Evolutionary conservation across 1,140 invertebrate species (phyloP), one percentile per base, ranked within the genome.

Genomic region (Carposina sasakii): DNA sequence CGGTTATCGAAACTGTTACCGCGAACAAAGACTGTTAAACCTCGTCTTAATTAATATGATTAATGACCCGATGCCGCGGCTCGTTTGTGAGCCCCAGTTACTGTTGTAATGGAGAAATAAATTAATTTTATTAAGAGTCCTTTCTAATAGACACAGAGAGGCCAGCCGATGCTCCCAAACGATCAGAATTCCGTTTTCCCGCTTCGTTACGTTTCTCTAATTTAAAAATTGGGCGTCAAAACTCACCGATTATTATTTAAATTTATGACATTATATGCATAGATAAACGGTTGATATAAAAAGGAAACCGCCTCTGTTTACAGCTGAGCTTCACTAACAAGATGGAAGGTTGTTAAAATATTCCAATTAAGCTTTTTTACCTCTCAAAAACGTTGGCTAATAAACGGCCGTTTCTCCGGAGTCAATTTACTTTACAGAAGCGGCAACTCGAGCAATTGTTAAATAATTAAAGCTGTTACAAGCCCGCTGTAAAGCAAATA

Each of bases 41-140:
- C 67, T 76, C 72, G 69, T 83, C 79, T 81, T 83, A 83, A 84
- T 84, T 84, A 81, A 76, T 76, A 79, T 83, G 79, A 83, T 83
- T 79, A 76, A 83, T 83, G 77, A 72, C 62, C 51, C 64, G 58
- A 55, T 52, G 63, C 58, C 36, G 69, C 78, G 78, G 78, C 69
- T 47, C 61, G 60, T 72, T 76, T 74, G 77, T 78, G 72, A 78
- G 76, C 67, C 69, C 67, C 59, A 59, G 59, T 76, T 67, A 74
- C 68, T 64, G 67, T 70, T 75, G 68, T 75, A 78, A 83, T 81
- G 68, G 76, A 71, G 74, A 76, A 79, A 81, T 81, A 81, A 81
- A 83, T 83, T 81, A 83, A 81, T 81, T 79, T 75, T 76, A 77
- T 79, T 77, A 78, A 67, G 77, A 73, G 71, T 78, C 70, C 67